A percentile compares a stretch with the other conserved stretches of the same genome.
phyloP scores from a whole-genome alignment of 2,113 vertebrate species.

The Perognathus longimembris region DNA sequence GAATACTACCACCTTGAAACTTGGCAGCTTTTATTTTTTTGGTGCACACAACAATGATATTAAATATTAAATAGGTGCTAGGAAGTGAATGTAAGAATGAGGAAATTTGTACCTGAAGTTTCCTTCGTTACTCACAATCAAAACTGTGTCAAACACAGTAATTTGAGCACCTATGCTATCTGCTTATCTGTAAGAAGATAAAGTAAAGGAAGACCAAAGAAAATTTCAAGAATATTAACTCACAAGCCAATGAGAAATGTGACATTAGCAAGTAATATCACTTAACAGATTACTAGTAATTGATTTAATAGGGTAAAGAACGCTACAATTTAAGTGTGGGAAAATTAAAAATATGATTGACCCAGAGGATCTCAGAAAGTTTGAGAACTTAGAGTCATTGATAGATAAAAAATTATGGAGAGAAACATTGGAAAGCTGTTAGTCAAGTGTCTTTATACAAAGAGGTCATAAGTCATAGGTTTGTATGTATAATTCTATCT shows the following conservation, averaged over 20 bases:
- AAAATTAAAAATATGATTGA: background rate
- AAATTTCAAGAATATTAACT: background rate
- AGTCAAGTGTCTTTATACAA: background rate
- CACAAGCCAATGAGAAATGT: background rate
- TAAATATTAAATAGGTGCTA: background rate
- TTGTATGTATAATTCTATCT: background rate
- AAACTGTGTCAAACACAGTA: background rate
- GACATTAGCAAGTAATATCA: background rate
- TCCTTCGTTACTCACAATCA: background rate
- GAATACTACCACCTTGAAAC: background rate
- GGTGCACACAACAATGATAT: background rate
- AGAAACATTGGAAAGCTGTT: background rate
- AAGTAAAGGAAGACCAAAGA: background rate
- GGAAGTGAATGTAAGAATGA: conserved; percentile 1
- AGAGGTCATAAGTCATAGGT: background rate
- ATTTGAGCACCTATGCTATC: background rate
- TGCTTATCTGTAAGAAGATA: background rate
- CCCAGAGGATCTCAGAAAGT: background rate
- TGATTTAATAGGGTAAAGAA: background rate
- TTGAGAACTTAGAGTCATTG: background rate
- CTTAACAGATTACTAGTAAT: background rate
- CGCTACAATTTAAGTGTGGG: background rate
- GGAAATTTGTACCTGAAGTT: background rate
- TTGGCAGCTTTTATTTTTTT: background rate
- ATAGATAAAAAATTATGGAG: background rate